Evolutionary conservation across 2,797 vertebrate species (phyloP).

Genomic region (Eupleurogrammus muticus): DNA sequence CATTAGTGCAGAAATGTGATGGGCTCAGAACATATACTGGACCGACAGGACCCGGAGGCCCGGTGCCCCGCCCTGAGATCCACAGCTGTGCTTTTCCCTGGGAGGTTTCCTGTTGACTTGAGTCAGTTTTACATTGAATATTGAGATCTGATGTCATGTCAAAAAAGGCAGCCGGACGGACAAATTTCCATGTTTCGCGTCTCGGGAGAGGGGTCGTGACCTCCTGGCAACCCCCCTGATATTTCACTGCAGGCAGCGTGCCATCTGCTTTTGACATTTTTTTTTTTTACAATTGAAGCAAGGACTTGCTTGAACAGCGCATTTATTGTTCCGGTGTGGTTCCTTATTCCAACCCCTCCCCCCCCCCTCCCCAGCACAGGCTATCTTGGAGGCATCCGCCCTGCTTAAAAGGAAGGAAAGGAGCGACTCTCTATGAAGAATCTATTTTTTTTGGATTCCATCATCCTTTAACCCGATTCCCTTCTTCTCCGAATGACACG

Average conservation of each 20-base stretch:
- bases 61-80: too few species aligned
- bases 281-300: constrained; percentile 45
- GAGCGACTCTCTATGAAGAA: constrained; percentile 39
- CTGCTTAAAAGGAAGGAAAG: constrained; percentile 17
- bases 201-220: too few species aligned
- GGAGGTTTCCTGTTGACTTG: too few species aligned
- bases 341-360: constrained; percentile 56
- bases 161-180: too few species aligned
- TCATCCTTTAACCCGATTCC: constrained; percentile 10
- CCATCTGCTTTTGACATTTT: constrained; percentile 71
- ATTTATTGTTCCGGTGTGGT: constrained; percentile 61
- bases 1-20: too few species aligned
- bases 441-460: constrained; percentile 23
- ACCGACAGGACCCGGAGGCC: too few species aligned
- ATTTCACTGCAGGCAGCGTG: constrained; percentile 38
- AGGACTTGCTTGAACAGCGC: constrained; percentile 62
- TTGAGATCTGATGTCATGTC: too few species aligned
- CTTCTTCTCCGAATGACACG: constrained; percentile 1
- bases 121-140: too few species aligned
- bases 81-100: too few species aligned
- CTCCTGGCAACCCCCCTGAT: too few species aligned
- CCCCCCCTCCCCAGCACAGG: constrained; percentile 10
- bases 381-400: constrained; percentile 35
- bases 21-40: too few species aligned
- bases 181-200: too few species aligned